Conservation (phyloP, 1,140 invertebrate genomes). For the Drosophila eugracilis region DNA sequence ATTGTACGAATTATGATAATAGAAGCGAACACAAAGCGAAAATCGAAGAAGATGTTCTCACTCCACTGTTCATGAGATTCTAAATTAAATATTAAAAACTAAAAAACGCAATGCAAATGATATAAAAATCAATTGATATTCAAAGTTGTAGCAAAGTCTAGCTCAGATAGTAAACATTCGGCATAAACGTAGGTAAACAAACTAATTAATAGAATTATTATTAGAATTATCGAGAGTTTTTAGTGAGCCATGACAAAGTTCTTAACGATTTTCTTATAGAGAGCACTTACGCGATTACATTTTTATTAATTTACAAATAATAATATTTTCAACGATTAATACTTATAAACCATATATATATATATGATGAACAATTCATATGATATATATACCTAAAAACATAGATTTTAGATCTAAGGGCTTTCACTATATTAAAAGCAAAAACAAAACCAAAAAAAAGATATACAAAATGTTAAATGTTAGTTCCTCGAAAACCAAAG, state of each 20-base stretch:
- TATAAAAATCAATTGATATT: conserved; percentile 24
- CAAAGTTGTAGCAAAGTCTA: conserved; percentile 32
- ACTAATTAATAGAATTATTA: conserved; percentile 53
- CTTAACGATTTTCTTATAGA: conserved; percentile 63
- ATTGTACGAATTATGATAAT: conserved; percentile 38
- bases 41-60: conserved; percentile 35
- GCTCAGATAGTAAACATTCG: conserved; percentile 28
- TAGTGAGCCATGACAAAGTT: conserved; percentile 47
- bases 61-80: conserved; percentile 75
- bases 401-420: conserved; percentile 52
- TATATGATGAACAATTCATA: conserved; percentile 24
- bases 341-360: conserved; percentile 49
- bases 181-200: conserved; percentile 50
- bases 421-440: conserved; percentile 55
- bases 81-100: conserved; percentile 72
- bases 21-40: conserved; percentile 37
- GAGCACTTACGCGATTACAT: conserved; percentile 61
- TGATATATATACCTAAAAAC: conserved; percentile 38
- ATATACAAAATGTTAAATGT: conserved; percentile 48
- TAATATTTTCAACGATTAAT: conserved; percentile 51
- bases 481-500: conserved; percentile 61
- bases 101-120: conserved; percentile 16
- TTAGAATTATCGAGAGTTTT: conserved; percentile 47
- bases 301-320: conserved; percentile 59
- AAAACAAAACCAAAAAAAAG: conserved; percentile 27